Evolutionary conservation across 2,113 vertebrate genomes (phyloP).

Genomic region (Apeltes quadracus): DNA sequence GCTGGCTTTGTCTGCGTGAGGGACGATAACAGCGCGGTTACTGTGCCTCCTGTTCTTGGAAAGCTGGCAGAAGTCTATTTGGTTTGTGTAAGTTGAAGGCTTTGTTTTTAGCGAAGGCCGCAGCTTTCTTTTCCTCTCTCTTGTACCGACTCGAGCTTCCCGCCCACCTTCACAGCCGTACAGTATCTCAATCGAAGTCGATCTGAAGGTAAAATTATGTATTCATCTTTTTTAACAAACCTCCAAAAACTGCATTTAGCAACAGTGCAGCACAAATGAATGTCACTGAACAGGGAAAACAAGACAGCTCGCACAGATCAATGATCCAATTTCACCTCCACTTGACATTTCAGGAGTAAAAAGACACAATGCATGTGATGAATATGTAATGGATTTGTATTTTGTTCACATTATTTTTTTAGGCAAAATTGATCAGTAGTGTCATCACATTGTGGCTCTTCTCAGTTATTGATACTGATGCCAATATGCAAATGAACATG

Average conservation of each 20-base stretch:
- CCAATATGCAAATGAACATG: slow-evolving; percentile 7
- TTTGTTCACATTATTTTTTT: background rate
- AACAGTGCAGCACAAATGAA: background rate
- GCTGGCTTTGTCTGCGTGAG: slow-evolving; percentile 7
- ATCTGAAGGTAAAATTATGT: too few relatives aligned
- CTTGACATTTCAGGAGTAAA: background rate
- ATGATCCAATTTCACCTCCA: slow-evolving; percentile 5
- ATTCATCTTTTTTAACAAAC: too few relatives aligned
- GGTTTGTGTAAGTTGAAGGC: slow-evolving; percentile 40
- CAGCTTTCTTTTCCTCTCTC: slow-evolving; percentile 8
- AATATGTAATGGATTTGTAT: slow-evolving; percentile 4
- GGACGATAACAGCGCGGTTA: background rate
- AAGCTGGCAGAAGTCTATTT: slow-evolving; percentile 30
- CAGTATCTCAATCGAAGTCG: background rate
- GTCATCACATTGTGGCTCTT: background rate
- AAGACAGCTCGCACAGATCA: background rate
- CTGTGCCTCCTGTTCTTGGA: slow-evolving; percentile 33
- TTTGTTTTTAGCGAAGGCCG: slow-evolving; percentile 30
- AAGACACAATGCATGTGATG: background rate
- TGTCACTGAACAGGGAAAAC: background rate
- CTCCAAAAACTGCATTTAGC: too few relatives aligned
- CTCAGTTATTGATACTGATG: slow-evolving; percentile 21
- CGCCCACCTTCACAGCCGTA: background rate
- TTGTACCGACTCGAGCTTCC: slow-evolving; percentile 7
- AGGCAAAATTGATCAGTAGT: background rate